These are phyloP conservation scores for Ailuropoda melanoleuca DNA, from an alignment of 2,113 vertebrate species.

Conservation along the genomic window DNA sequence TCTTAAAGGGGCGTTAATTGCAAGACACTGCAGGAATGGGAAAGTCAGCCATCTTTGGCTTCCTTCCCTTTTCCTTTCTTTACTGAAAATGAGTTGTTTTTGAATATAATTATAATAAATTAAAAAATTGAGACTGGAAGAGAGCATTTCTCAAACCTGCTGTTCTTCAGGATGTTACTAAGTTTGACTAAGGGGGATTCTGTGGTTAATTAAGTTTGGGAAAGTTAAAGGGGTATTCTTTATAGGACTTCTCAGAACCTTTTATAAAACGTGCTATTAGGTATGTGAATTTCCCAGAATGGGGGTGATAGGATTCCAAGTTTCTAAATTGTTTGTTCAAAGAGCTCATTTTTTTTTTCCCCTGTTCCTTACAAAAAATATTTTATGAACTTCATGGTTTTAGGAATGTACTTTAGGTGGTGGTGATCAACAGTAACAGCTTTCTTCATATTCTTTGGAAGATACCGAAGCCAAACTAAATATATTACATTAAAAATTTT, in stretches of 20 bases:
- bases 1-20: neutral
- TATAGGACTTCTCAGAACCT: neutral
- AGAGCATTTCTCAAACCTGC: neutral
- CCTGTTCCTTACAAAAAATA: neutral
- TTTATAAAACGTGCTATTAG: neutral
- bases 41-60: neutral
- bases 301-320: neutral
- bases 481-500: neutral
- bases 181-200: neutral
- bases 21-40: neutral
- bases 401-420: neutral
- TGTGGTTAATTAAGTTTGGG: neutral
- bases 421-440: neutral
- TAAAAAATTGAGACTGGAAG: neutral
- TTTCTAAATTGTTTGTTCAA: neutral
- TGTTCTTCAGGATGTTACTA: neutral
- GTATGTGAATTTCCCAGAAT: neutral
- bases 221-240: neutral
- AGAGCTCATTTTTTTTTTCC: neutral
- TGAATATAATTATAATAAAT: neutral
- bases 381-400: neutral
- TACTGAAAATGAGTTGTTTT: slow-evolving; percentile 1
- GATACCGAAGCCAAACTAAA: neutral
- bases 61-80: neutral
- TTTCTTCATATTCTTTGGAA: slow-evolving; percentile 28